Evolutionary conservation across 37 sponge, comb jelly and placozoan genomes (phyloP), one percentile per base, ranked within the genome.

Genomic region (Crambe crambe): DNA sequence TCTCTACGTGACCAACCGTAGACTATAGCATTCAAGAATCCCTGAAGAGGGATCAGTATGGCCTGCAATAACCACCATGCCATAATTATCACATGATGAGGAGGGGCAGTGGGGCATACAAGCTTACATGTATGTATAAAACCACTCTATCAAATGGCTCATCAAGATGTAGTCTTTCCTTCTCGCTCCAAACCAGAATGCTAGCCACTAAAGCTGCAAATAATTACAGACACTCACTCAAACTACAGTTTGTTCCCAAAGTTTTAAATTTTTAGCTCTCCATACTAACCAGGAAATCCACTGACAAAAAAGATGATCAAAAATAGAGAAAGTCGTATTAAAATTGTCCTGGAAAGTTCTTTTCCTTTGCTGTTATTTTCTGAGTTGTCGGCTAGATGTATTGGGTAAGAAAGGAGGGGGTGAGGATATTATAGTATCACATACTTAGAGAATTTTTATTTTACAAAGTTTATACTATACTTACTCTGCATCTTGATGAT

Each of bases 1-100:
- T 80, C 74, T 23, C 62, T 68, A 32, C 92, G 83, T 0, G 92
- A 78, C 87, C 88, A 92, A 0, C 92, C 92, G 42, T 92, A 92
- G 36, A 87, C 85, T 1, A 87, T 47, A 27, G 92, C 83, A 58
- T 92, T 92, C 37, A 83, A 75, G 68, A 87, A 75, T 15, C 92
- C 92, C 74, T 92, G 92, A 17, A 92, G 70, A 21, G 92, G 92
- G 42, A 65, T 41, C 31, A 83, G n/a, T 0, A 92, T 43, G 21
- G 92, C 92, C 92, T 92, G 78, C 12, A 44, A 38, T 51, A 25
- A 80, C 31, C 18, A 42, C 27, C 1, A 17, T 23, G 75, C 17
- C 41, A 30, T 21, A 15, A 38, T 38, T 9, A 43, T 27, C 67
- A 2, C 30, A 65, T 6, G 31, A 3, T 31, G 10, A 32, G 10